phyloP scores from a whole-genome alignment of 2,797 vertebrate species.

The Acanthopagrus latus region DNA sequence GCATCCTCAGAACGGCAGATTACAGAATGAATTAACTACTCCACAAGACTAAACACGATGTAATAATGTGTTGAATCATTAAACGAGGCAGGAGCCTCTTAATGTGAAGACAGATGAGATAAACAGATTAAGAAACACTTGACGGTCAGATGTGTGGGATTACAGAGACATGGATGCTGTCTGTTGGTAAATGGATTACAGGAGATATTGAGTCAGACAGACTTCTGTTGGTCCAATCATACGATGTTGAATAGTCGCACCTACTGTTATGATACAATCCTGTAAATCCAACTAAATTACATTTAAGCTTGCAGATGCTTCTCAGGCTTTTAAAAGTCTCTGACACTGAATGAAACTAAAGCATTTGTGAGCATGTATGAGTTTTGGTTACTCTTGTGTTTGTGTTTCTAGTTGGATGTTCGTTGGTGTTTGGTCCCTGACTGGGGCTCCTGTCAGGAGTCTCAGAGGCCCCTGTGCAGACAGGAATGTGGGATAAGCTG shows the following conservation, averaged over 20 bases:
- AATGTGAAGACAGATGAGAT: constrained; percentile 22
- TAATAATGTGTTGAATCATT: constrained; percentile 1
- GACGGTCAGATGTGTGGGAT: constrained; percentile 58
- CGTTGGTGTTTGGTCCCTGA: constrained; percentile 16
- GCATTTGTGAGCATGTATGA: background rate
- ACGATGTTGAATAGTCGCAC: constrained; percentile 7
- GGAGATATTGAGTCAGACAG: constrained; percentile 31
- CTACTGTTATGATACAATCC: constrained; percentile 1
- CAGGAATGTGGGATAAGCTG: constrained; percentile 33
- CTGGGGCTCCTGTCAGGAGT: constrained; percentile 10
- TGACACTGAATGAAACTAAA: background rate
- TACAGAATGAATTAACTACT: background rate
- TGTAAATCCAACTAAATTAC: constrained; percentile 30
- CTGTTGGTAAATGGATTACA: constrained; percentile 60
- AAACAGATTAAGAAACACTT: constrained; percentile 37
- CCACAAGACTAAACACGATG: background rate
- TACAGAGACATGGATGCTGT: constrained; percentile 44
- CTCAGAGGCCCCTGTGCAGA: constrained; percentile 32
- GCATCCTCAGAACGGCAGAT: background rate
- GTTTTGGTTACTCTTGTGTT: background rate
- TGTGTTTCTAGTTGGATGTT: background rate
- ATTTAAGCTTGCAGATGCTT: constrained; percentile 20
- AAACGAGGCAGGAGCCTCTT: background rate
- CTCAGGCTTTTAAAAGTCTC: constrained; percentile 1
- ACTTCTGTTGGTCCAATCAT: background rate